Conservation (phyloP, 2,113 vertebrate genomes). For the Clarias macrocephalus region DNA sequence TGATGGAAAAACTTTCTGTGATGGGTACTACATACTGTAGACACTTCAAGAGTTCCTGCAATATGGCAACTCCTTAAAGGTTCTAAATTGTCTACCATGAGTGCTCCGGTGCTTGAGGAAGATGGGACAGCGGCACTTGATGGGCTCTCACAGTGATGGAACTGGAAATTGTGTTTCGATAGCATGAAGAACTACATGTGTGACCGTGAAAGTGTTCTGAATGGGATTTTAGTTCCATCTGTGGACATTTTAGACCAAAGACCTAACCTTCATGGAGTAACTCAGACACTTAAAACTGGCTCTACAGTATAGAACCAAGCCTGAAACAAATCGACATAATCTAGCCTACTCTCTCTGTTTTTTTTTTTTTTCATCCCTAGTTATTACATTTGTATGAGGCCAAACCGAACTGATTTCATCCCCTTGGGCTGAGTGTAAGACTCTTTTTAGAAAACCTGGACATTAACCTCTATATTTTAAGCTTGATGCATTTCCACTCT, state of each 20-base stretch:
- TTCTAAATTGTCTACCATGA: slow-evolving; percentile 6
- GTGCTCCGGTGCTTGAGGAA: slow-evolving; percentile 41
- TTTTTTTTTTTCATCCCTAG: too few relatives aligned
- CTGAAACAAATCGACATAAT: too few relatives aligned
- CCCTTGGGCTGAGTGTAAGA: too few relatives aligned
- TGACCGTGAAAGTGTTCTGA: slow-evolving; percentile 37
- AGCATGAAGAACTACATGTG: slow-evolving; percentile 36
- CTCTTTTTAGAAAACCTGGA: too few relatives aligned
- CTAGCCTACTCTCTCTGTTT: too few relatives aligned
- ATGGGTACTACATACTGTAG: not conserved
- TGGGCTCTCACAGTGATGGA: slow-evolving; percentile 30
- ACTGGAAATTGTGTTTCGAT: slow-evolving; percentile 20
- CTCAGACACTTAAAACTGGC: too few relatives aligned
- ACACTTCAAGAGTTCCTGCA: not conserved
- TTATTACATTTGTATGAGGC: too few relatives aligned
- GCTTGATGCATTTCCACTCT: too few relatives aligned
- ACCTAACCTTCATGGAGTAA: not conserved
- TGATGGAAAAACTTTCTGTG: not conserved
- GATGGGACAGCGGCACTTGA: slow-evolving; percentile 42
- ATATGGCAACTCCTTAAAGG: not conserved
- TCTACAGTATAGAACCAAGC: too few relatives aligned
- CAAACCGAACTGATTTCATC: too few relatives aligned
- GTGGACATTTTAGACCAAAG: slow-evolving; percentile 10
- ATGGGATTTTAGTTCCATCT: slow-evolving; percentile 31
- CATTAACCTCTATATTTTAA: too few relatives aligned